Evolutionary conservation across 2,888 invertebrate species (phyloP), one percentile per base, ranked within the genome.

Genomic region (Noctua janthe): DNA sequence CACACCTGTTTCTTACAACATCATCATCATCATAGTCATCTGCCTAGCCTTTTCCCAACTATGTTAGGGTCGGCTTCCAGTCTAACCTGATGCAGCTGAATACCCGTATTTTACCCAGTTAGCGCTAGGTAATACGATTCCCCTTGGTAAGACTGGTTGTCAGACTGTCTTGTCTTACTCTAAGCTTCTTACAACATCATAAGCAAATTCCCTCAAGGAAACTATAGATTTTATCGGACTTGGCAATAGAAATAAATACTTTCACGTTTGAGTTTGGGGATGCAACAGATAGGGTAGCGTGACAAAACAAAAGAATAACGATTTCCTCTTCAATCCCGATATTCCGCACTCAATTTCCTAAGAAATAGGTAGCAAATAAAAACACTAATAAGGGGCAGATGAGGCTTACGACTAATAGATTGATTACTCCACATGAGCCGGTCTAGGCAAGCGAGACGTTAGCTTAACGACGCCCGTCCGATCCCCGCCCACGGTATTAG

Each of bases 331-430:
- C 43, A 43, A 59, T 54, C 62, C 49, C 39, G 66, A 84, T 85
- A 84, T 51, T 67, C 51, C 29, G 62, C 54, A 54, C 56, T 69
- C 49, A 70, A 71, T 85, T 74, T 69, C 47, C 69, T 81, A 78
- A 67, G 77, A 77, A 87, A 82, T 83, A 81, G 82, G 85, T 73
- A 83, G 80, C 80, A 85, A 83, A 90, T 85, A 91, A 91, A 90
- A 88, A 86, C 83, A 88, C 83, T 80, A 85, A 85, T 87, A 90
- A 83, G 81, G 82, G 64, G 62, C 79, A 86, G 87, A 91, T 88
- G 85, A 91, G 77, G 86, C 88, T 89, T 81, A 87, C 78, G 80
- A 75, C 87, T 91, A 87, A 89, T 90, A 89, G 91, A 93, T 92
- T 92, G 89, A 92, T 92, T 87, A 90, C 84, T 84, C 83, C 86